phyloP scores from a whole-genome alignment of 2,888 invertebrate genomes.

The Falcaria lacertinaria region DNA sequence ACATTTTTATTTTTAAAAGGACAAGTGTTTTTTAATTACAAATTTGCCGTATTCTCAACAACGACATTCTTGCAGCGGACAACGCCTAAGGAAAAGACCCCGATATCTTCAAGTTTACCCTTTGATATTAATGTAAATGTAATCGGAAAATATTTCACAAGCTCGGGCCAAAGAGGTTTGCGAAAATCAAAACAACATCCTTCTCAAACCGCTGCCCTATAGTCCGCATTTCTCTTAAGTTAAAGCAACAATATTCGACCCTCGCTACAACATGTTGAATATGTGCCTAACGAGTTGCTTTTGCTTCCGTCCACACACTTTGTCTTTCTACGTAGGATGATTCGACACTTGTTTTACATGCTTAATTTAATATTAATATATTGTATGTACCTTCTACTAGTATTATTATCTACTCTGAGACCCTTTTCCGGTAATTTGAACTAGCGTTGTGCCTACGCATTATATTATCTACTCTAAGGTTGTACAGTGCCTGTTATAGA shows the following conservation, averaged over 20 bases:
- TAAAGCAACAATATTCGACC: neutral
- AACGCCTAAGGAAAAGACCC: neutral
- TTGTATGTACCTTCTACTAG: neutral
- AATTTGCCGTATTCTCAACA: too few relatives aligned
- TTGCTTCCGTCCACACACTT: neutral
- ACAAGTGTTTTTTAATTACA: too few relatives aligned
- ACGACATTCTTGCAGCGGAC: too few relatives aligned
- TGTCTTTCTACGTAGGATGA: neutral
- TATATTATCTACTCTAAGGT: too few relatives aligned
- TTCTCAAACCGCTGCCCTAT: neutral
- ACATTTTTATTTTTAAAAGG: too few relatives aligned
- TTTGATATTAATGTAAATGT: neutral
- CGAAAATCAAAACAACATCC: constrained; percentile 1
- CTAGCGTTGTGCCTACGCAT: too few relatives aligned
- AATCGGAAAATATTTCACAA: neutral
- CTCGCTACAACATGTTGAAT: neutral
- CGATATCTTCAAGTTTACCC: neutral
- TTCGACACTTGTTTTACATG: neutral
- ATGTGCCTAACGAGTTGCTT: neutral
- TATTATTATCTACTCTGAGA: neutral
- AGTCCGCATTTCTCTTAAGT: neutral
- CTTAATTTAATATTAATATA: neutral
- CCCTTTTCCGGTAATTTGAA: too few relatives aligned
- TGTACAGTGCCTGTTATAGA: too few relatives aligned
- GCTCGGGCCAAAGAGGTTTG: neutral